These are phyloP conservation scores for Pachyrhynchus sulphureomaculatus DNA, from an alignment of 1,140 invertebrate species.

Conservation along the genomic window DNA sequence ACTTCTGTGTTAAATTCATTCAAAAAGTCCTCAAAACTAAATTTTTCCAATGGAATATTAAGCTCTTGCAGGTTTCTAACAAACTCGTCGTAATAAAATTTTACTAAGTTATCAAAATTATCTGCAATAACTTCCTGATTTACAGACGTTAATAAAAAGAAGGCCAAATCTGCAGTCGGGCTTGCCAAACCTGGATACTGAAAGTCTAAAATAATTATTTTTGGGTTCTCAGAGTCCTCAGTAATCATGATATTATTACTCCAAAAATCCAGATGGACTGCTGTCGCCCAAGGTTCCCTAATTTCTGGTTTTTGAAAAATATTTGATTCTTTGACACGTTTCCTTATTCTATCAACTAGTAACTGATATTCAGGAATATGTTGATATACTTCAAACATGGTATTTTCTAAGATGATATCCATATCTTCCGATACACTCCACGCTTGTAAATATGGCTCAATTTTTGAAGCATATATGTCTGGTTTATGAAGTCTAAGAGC, in stretches of 20 bases:
- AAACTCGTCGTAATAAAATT: conserved; percentile 51
- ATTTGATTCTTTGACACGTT: too few relatives aligned
- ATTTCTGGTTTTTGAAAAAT: too few relatives aligned
- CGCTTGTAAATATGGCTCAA: too few relatives aligned
- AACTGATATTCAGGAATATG: too few relatives aligned
- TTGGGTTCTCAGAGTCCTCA: conserved; percentile 31
- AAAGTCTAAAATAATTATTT: conserved; percentile 17
- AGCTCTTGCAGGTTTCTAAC: conserved; percentile 17
- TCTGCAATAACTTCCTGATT: conserved; percentile 40
- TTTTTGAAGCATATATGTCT: too few relatives aligned
- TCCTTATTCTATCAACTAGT: too few relatives aligned
- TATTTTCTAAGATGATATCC: too few relatives aligned
- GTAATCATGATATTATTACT: conserved; percentile 60
- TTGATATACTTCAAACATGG: too few relatives aligned
- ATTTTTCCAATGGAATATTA: conserved; percentile 5
- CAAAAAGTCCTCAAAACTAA: conserved; percentile 5
- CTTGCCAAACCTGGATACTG: conserved; percentile 39
- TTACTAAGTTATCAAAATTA: conserved; percentile 50
- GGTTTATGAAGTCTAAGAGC: too few relatives aligned
- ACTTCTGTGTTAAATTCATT: conserved; percentile 25
- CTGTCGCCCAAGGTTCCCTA: conserved; percentile 53
- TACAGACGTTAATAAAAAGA: conserved; percentile 57
- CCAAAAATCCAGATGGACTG: conserved; percentile 62
- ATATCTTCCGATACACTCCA: too few relatives aligned
- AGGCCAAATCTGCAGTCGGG: conserved; percentile 56